phyloP scores from a whole-genome alignment of 2,113 vertebrate species.

The Polypterus bichir region DNA sequence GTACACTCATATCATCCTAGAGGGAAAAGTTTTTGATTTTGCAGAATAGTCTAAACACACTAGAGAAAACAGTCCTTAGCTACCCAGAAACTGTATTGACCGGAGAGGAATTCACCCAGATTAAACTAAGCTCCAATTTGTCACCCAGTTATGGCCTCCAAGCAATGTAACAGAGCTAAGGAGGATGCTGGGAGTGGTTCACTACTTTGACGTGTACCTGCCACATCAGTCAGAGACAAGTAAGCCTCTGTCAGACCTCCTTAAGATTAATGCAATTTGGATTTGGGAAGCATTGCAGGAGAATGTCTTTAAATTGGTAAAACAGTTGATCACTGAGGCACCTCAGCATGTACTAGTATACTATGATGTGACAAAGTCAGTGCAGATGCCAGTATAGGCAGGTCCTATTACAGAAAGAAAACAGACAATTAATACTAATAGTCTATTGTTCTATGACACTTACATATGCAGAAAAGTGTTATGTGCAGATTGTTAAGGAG shows the following conservation, averaged over 20 bases:
- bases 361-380: neutral
- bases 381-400: constrained; percentile 1
- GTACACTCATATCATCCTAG: no score
- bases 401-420: neutral
- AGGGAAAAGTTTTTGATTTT: no score
- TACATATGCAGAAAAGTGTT: constrained; percentile 10
- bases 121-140: neutral
- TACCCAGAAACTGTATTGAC: neutral
- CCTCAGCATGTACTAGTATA: neutral
- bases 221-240: constrained; percentile 2
- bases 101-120: neutral
- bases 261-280: neutral
- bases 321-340: neutral
- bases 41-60: no score
- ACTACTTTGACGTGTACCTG: constrained; percentile 5
- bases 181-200: constrained; percentile 8
- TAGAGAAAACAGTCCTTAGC: no score
- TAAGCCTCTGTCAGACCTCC: neutral
- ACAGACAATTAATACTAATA: neutral
- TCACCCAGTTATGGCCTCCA: neutral
- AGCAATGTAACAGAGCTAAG: constrained; percentile 1
- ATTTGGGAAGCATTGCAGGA: neutral
- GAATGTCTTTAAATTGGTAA: neutral
- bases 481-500: constrained; percentile 14
- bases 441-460: constrained; percentile 2